Base-by-base conservation (phyloP, 2,888 invertebrate species). In the Neuroscelio doddi region DNA sequence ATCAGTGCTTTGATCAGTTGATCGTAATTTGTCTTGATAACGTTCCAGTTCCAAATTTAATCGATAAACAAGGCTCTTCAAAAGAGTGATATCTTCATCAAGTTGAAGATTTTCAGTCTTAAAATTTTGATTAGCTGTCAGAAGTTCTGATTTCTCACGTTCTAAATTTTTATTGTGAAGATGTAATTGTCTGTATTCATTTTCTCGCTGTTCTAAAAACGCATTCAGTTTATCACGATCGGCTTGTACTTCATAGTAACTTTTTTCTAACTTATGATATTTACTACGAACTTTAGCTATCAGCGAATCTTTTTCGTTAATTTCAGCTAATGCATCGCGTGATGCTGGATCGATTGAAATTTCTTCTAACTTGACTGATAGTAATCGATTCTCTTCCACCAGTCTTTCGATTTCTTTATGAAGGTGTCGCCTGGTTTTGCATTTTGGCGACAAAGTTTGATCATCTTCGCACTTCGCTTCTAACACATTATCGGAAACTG, bases 41-140 rank as follows among this genome's bases (percentile, higher is more conserved):
- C 90, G 86, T 63, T 93, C 92, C 16, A 94, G 85, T 74, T 94
- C 93, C 0, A 91, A 89, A 79, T 94, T 94, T 16, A 94, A 80
- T 49, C 92, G 91, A 75, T 92, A 93, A 3, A 94, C 88, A 0
- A 94, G 89, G 69, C 91, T 92, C 82, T 94, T 94, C 59, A 94
- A 84, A 80, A 93, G 91, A 42, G 87, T 86, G 78, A 93, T 86
- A 75, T 94, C 94, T 68, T 90, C 89, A 42, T 86, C 87, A 1
- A 91, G 80, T 21, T 89, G 86, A 7, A 83, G 77, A 77, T 91
- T 92, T 27, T 88, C 87, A 0, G 86, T 87, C 30, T 86, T 83
- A 9, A 88, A 81, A 72, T 85, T 85, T 38, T 86, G 69, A 24
- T 73, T 70, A 1, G 44, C 59, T n/a, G 59, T 58, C 1, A 68